phyloP scores from a whole-genome alignment of 1,140 invertebrate genomes.

The Cydia amplana region DNA sequence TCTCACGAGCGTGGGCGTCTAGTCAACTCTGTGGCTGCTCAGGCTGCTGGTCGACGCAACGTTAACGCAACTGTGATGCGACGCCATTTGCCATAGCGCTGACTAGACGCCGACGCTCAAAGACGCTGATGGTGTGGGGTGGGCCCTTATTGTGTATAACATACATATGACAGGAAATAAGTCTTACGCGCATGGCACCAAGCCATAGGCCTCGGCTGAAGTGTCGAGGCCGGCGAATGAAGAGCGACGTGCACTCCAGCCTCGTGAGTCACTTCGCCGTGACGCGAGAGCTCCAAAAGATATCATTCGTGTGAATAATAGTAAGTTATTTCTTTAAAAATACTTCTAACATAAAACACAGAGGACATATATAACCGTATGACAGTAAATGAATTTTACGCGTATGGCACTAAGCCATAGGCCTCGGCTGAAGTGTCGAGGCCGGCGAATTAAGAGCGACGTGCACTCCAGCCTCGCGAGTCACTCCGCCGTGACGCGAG shows the following conservation, averaged over 20 bases:
- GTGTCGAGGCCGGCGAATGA: slow-evolving; percentile 59
- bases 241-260: slow-evolving; percentile 50
- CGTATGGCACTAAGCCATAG: slow-evolving; percentile 32
- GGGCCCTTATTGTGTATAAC: no score
- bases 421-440: slow-evolving; percentile 51
- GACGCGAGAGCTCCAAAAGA: slow-evolving; percentile 34
- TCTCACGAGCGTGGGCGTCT: no score
- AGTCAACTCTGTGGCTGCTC: no score
- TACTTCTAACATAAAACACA: background rate
- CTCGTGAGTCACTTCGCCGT: slow-evolving; percentile 47
- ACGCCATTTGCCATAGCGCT: no score
- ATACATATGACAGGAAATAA: no score
- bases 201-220: slow-evolving; percentile 37
- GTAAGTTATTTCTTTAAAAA: background rate
- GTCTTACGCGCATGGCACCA: slow-evolving; percentile 36
- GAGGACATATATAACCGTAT: background rate
- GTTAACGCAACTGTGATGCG: no score
- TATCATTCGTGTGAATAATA: background rate
- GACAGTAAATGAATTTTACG: slow-evolving; percentile 21
- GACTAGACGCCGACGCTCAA: no score
- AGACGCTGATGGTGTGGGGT: no score
- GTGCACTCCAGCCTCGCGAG: slow-evolving; percentile 63
- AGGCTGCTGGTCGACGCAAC: no score
- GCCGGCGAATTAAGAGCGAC: slow-evolving; percentile 60
- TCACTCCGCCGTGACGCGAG: slow-evolving; percentile 40